Conservation (phyloP, 2,113 vertebrate species). For the Macaca mulatta region DNA sequence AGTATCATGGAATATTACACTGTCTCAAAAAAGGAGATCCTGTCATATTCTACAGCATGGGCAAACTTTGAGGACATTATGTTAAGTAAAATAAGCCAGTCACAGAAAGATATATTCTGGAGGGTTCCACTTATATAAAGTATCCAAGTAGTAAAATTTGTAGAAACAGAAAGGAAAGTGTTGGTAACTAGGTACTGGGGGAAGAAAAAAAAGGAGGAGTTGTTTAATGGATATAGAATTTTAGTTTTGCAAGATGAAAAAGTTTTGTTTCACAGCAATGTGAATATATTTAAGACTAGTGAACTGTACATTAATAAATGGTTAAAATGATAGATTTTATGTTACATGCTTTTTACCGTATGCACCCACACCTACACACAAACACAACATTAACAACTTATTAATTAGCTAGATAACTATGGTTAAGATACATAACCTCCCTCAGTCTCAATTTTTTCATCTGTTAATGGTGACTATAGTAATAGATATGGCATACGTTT, state of each 20-base stretch:
- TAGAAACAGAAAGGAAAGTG: background rate
- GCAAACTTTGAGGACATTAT: background rate
- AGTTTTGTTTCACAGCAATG: background rate
- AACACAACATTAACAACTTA: background rate
- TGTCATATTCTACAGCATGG: background rate
- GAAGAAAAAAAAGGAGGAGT: background rate
- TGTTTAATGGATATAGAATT: background rate
- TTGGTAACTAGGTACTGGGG: background rate
- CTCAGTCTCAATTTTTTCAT: background rate
- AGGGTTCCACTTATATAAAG: background rate
- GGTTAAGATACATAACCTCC: background rate
- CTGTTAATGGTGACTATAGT: background rate
- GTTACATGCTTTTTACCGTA: background rate
- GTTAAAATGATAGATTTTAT: background rate
- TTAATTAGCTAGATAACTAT: background rate
- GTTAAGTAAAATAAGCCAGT: background rate
- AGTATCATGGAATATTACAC: background rate
- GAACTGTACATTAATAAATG: background rate
- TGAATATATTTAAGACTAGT: background rate
- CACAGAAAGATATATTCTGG: background rate
- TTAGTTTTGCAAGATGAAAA: background rate
- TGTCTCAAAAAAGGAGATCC: background rate
- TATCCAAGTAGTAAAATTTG: background rate
- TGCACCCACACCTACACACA: background rate
- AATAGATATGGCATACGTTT: background rate